Percentiles rank a stretch among this genome's conserved stretches.
These are phyloP conservation scores for Schizopygopsis malacanthus DNA, from an alignment of 2,797 vertebrate species.

Conservation along the genomic window DNA sequence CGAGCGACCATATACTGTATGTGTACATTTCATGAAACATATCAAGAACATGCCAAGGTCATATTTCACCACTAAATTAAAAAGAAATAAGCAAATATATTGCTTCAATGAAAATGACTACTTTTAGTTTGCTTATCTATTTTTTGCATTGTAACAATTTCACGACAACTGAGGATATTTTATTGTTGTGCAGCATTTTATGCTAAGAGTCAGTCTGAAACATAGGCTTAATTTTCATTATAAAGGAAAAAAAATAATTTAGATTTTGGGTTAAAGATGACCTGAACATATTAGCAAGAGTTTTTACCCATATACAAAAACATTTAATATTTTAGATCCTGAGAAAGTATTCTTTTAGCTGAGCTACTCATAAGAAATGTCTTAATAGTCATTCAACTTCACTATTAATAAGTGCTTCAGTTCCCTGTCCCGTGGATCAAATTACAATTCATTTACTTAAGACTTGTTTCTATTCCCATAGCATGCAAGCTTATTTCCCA, in stretches of 20 bases:
- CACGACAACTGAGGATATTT: background rate
- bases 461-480: conserved; percentile 65
- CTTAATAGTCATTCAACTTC: background rate
- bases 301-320: background rate
- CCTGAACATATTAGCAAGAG: background rate
- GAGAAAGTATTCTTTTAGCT: background rate
- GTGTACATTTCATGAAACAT: background rate
- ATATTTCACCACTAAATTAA: background rate
- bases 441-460: conserved; percentile 64
- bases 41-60: background rate
- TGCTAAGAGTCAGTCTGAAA: background rate
- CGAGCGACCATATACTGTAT: background rate
- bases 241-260: too few relatives aligned
- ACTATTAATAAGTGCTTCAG: conserved; percentile 56
- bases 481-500: conserved; percentile 67
- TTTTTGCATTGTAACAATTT: background rate
- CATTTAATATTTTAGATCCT: background rate
- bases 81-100: background rate
- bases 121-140: background rate
- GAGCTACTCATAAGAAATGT: conserved; percentile 12
- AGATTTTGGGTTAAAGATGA: background rate
- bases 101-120: background rate
- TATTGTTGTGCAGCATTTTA: too few relatives aligned
- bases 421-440: conserved; percentile 54
- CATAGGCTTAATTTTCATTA: too few relatives aligned